Evolutionary conservation across 2,797 vertebrate species (phyloP).

Genomic region (Hipposideros larvatus): DNA sequence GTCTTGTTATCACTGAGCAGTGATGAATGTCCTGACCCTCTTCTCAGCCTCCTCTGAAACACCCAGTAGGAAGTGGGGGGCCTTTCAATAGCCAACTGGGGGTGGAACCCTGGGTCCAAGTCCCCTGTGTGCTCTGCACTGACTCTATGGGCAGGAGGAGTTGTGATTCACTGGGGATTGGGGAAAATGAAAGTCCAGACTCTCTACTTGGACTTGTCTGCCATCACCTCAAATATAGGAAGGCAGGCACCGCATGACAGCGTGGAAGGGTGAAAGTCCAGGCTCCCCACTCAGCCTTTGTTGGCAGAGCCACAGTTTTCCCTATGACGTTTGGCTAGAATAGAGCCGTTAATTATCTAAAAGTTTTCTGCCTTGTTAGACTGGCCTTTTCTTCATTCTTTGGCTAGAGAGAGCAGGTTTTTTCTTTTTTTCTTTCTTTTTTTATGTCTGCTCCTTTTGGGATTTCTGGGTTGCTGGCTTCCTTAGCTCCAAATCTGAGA

Average conservation of each 20-base stretch:
- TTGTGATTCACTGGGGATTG: background rate
- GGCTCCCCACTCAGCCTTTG: background rate
- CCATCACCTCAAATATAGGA: background rate
- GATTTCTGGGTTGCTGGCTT: background rate
- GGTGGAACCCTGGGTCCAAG: background rate
- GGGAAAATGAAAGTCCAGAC: background rate
- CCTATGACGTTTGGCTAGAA: background rate
- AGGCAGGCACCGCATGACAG: background rate
- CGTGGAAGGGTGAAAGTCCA: background rate
- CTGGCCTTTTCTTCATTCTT: slow-evolving; percentile 9
- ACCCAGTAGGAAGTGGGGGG: background rate
- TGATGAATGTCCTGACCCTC: background rate
- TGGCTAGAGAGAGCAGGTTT: slow-evolving; percentile 11
- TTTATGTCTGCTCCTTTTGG: background rate
- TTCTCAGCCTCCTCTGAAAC: background rate
- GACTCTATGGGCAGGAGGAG: background rate
- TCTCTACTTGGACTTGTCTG: background rate
- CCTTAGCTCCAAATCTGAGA: background rate
- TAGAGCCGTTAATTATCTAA: background rate
- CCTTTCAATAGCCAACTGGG: background rate
- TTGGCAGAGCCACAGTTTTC: background rate
- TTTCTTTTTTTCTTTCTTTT: background rate
- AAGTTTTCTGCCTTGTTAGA: background rate
- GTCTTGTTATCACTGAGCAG: background rate
- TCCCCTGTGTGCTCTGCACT: background rate